Evolutionary conservation across 53 echinoderm and acorn worm species (phyloP), one percentile per base, ranked within the genome.

Genomic region (Antedon mediterranea): DNA sequence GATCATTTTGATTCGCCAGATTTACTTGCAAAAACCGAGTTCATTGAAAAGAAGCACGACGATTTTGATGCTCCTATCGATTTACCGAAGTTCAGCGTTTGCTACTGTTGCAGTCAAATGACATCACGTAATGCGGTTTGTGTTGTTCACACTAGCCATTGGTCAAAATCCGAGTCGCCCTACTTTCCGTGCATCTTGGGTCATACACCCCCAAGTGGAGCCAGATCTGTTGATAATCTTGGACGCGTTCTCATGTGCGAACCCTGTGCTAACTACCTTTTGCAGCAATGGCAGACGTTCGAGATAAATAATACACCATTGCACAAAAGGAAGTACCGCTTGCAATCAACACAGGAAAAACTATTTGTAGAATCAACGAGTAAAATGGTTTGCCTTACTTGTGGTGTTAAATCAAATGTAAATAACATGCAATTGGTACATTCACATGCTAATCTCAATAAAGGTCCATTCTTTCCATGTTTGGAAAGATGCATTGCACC

Each of bases 221-320:
- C 98, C 6, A 98, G 83, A 72, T 85, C 98, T 30, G 92, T 91
- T 34, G 98, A 98, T 77, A 86, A 92, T 74, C 87, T 92, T 76
- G 98, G 98, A 20, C 89, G 91, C 9, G 98, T 98, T 18, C 88
- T 98, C 42, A 98, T 91, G 92, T 98, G 98, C 77, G 98, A 98
- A 77, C 79, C 82, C 80, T 98, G 98, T 80, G 77, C 88, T 13
- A 77, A 84, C 30, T 98, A 85, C 43, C 93, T 98, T 34, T 82
- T 92, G 28, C 87, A 92, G 0, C 98, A 98, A 77, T 98, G 98
- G 98, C 98, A 98, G 76, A 82, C 84, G 30, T 90, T 86, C 83
- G 92, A 98, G 71, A 44, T 85, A 31, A 92, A 93, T 72, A 92
- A 84, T 28, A 81, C 93, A 33, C 86, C 98, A 30, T 86, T 98